Conservation (phyloP, 2,113 vertebrate species). For the Prietella phreatophila region DNA sequence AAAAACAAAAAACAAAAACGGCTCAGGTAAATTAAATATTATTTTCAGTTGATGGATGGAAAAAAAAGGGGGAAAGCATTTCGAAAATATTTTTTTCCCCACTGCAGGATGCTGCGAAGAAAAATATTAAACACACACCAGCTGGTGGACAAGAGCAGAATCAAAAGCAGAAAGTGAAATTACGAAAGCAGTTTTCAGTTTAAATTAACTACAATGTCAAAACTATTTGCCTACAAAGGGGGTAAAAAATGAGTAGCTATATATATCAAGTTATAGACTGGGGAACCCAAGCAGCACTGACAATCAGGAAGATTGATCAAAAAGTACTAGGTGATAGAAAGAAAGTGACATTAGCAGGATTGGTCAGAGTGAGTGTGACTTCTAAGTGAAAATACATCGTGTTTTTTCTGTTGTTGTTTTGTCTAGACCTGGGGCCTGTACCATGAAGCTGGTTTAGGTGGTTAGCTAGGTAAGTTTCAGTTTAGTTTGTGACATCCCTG, state of each 20-base stretch:
- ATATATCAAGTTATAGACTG: neutral
- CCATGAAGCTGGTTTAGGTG: no score
- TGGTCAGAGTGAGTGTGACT: neutral
- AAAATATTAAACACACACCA: neutral
- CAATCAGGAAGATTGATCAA: neutral
- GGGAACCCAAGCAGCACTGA: constrained; percentile 3
- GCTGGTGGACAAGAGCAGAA: constrained; percentile 27
- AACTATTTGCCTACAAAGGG: neutral
- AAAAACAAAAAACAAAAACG: constrained; percentile 51
- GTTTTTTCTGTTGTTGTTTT: neutral
- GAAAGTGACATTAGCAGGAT: neutral
- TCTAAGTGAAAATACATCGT: neutral
- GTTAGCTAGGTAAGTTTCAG: no score
- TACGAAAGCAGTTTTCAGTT: neutral
- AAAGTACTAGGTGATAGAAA: neutral
- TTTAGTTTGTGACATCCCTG: no score
- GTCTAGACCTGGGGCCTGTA: neutral
- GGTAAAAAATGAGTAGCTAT: no score
- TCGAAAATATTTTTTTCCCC: neutral
- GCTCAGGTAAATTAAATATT: constrained; percentile 39
- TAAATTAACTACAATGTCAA: constrained; percentile 1
- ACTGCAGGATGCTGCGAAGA: neutral
- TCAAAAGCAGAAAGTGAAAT: neutral
- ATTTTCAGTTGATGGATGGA: constrained; percentile 21
- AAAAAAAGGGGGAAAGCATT: neutral